Evolutionary conservation across 2,797 vertebrate genomes (phyloP), one percentile per base, ranked within the genome.

Genomic region (Xenentodon cancila): DNA sequence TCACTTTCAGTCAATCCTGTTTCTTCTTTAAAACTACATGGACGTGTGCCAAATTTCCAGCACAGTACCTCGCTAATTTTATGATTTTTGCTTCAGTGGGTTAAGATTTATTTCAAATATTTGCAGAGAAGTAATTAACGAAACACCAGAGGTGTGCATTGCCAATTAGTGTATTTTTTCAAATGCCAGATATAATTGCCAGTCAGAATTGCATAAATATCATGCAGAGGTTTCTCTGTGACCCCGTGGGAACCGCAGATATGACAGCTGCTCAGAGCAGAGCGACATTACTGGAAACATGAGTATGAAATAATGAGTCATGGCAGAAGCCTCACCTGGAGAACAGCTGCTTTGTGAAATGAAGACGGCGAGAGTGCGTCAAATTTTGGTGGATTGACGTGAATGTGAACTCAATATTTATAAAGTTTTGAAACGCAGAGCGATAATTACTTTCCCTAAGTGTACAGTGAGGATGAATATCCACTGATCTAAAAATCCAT

Each of bases 241-340:
- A 75, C 71, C 63, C 51, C 0, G 40, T 30, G 47, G 51, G 64
- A 72, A 64, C 34, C 16, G 37, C 65, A 61, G 79, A 57, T 20
- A 44, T 72, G 75, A 64, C 73, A 79, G 73, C 71, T 71, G 63
- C 57, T 62, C 17, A 15, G 60, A 45, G 62, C 51, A 9, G 25
- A 60, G 65, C 74, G 67, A 37, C 61, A 75, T 82, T 66, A 57
- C 4, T 37, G 1, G 57, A 73, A 22, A 59, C 44, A 5, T 44
- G 64, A 59, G 6, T 30, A 73, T 62, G 65, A 71, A 54, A 62
- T 69, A 53, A 79, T 77, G 72, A 77, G 44, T 82, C 73, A 63
- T 1, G 46, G 70, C 55, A 25, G 43, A 76, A 74, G 52, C 34
- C 40, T 68, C 52, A 79, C 71, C 71, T 73, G 67, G 32, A 76